Percentiles rank a stretch among this genome's conserved stretches.
phyloP scores from a whole-genome alignment of 2,113 vertebrate genomes.

The Lepus americanus region DNA sequence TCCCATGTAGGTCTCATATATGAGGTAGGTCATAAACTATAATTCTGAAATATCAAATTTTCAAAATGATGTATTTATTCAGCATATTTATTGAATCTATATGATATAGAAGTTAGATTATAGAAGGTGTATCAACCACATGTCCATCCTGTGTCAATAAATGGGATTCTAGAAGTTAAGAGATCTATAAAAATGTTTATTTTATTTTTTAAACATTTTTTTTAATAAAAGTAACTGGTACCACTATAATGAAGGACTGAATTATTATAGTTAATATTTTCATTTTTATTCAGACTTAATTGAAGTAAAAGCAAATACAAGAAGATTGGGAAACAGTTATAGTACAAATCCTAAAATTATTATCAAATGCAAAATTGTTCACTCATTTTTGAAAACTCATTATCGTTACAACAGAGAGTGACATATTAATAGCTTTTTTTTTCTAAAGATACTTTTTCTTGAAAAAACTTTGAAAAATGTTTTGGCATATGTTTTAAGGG shows the following conservation, averaged over 20 bases:
- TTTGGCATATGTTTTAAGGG: not conserved
- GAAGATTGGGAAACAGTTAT: slow-evolving; percentile 53
- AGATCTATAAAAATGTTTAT: slow-evolving; percentile 30
- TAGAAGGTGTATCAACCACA: not conserved
- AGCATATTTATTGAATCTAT: not conserved
- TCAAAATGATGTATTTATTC: not conserved
- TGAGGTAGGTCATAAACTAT: not conserved
- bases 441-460: not conserved
- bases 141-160: slow-evolving; percentile 1
- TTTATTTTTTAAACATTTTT: slow-evolving; percentile 35
- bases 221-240: not conserved
- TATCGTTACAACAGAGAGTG: not conserved
- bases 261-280: slow-evolving; percentile 62
- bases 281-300: slow-evolving; percentile 83
- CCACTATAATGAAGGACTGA: slow-evolving; percentile 69
- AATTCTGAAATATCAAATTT: slow-evolving; percentile 46
- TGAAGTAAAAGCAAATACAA: slow-evolving; percentile 78
- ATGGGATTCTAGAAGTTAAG: not conserved
- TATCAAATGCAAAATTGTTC: not conserved
- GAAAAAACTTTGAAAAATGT: not conserved
- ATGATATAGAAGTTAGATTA: not conserved
- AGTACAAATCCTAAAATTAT: slow-evolving; percentile 21
- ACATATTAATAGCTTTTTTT: not conserved
- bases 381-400: slow-evolving; percentile 22
- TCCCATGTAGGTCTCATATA: not conserved